A percentile compares a stretch with the other conserved stretches of the same genome.
Evolutionary conservation across 2,113 vertebrate genomes (phyloP).

Genomic region (Pygathrix nemaeus): DNA sequence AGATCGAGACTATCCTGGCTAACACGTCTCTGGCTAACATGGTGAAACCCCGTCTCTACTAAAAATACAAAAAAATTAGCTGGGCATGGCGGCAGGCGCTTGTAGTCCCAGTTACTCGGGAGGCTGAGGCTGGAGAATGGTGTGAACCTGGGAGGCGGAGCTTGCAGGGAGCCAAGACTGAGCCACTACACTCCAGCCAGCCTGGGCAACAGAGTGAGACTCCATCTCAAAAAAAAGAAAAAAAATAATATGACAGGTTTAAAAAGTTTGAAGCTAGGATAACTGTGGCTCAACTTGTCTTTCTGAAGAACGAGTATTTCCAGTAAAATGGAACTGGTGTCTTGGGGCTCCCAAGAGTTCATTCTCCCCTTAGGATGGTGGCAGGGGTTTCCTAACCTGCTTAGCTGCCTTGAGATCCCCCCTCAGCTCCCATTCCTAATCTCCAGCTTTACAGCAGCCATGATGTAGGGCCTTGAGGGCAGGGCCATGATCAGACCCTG

Average conservation of each 20-base stretch:
- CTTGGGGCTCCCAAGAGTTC: neutral
- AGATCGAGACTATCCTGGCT: too few species aligned
- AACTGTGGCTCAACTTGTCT: neutral
- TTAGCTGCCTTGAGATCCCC: neutral
- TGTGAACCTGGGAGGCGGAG: too few species aligned
- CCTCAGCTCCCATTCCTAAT: neutral
- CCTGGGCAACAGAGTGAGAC: too few species aligned
- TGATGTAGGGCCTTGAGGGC: neutral
- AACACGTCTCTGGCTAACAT: too few species aligned
- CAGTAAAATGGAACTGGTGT: neutral
- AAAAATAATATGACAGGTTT: neutral
- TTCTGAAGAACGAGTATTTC: neutral
- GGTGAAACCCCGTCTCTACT: too few species aligned
- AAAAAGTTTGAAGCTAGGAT: neutral
- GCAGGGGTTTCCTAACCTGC: neutral
- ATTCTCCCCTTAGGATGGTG: neutral
- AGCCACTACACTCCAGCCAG: too few species aligned
- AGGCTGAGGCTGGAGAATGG: too few species aligned
- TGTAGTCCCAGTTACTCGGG: too few species aligned
- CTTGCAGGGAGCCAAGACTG: too few species aligned
- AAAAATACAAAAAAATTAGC: too few species aligned
- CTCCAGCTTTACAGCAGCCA: neutral
- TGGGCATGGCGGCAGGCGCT: too few species aligned
- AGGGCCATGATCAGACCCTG: accelerated
- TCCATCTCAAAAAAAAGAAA: too few species aligned